These are phyloP conservation scores for Hydriomena furcata DNA, from an alignment of 2,888 invertebrate genomes.

Conservation along the genomic window DNA sequence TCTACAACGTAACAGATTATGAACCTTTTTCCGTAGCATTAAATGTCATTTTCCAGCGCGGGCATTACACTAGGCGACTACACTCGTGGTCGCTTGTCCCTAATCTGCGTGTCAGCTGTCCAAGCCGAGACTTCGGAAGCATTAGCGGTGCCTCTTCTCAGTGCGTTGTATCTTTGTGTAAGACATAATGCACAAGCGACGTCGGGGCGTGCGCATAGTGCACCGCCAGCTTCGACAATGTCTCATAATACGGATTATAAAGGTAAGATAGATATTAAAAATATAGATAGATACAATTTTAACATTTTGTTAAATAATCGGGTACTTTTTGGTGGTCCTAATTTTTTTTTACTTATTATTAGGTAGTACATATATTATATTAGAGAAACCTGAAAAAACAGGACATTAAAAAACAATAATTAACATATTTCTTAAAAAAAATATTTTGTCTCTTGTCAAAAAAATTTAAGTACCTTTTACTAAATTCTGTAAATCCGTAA, in stretches of 20 bases:
- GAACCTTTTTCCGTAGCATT: neutral
- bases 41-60: slow-evolving; percentile 45
- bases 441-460: no score
- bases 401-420: no score
- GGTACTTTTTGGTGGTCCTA: no score
- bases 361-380: no score
- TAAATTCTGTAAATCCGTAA: no score
- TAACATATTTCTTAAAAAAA: no score
- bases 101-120: slow-evolving; percentile 73
- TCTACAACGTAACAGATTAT: neutral
- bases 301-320: neutral
- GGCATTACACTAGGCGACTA: slow-evolving; percentile 70
- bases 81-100: slow-evolving; percentile 61
- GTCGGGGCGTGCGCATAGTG: slow-evolving; percentile 36
- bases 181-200: slow-evolving; percentile 59
- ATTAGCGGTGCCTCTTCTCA: slow-evolving; percentile 69
- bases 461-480: no score
- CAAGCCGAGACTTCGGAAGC: slow-evolving; percentile 70
- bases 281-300: no score
- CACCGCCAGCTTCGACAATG: slow-evolving; percentile 46
- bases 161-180: slow-evolving; percentile 74
- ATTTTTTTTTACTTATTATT: no score
- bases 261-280: slow-evolving; percentile 39
- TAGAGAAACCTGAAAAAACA: no score
- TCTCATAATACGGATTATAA: slow-evolving; percentile 55